Conservation (phyloP, 2,797 vertebrate species). For the Rhincodon typus region DNA sequence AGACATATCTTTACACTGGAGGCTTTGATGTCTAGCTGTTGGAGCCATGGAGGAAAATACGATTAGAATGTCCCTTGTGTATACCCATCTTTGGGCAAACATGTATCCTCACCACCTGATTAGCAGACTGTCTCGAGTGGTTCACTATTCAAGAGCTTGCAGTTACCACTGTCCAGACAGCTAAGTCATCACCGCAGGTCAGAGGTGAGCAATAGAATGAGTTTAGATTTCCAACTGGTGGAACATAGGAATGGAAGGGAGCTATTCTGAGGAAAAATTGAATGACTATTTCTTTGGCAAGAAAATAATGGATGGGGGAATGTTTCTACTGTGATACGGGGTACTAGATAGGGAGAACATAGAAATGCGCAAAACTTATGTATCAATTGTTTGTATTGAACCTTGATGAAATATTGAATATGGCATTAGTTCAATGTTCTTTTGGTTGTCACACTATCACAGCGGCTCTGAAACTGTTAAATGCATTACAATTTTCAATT, state of each 20-base stretch:
- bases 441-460: not conserved
- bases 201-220: not conserved
- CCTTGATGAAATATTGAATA: not conserved
- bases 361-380: not conserved
- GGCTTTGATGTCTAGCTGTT: not conserved
- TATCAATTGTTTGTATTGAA: not conserved
- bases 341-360: not conserved
- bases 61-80: not conserved
- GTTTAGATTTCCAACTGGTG: not conserved
- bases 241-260: not conserved
- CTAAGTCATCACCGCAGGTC: not conserved
- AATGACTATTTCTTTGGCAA: not conserved
- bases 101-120: not conserved
- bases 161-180: not conserved
- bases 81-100: not conserved
- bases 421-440: not conserved
- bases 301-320: not conserved
- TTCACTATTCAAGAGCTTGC: not conserved
- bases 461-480: not conserved
- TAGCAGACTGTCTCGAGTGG: not conserved
- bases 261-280: not conserved
- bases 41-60: not conserved
- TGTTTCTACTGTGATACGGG: not conserved
- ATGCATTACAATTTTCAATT: slow-evolving; percentile 19
- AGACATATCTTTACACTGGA: not conserved